Evolutionary conservation across 2,113 vertebrate genomes (phyloP).

Genomic region (Lipotes vexillifer): DNA sequence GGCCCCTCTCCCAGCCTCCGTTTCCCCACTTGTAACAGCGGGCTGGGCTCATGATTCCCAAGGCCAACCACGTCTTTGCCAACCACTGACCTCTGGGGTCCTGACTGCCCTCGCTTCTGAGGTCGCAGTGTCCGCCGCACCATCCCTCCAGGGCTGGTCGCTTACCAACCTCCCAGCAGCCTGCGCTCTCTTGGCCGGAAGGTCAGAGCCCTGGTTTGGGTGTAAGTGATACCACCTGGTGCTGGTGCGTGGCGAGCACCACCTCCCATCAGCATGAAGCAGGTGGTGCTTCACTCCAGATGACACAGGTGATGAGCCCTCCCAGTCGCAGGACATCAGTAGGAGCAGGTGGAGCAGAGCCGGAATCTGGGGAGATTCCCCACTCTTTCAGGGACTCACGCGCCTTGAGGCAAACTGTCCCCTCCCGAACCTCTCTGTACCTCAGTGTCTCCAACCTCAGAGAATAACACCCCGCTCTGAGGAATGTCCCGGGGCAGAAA

Average conservation of each 20-base stretch:
- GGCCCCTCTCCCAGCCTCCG: not conserved
- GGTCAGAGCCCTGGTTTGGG: not conserved
- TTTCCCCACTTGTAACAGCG: not conserved
- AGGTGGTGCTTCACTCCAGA: not conserved
- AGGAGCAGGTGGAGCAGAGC: not conserved
- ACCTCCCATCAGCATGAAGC: not conserved
- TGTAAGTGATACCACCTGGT: too few relatives aligned
- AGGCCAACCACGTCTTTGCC: not conserved
- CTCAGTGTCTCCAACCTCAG: not conserved
- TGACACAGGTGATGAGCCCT: not conserved
- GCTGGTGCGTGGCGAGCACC: accelerated
- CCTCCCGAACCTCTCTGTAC: not conserved
- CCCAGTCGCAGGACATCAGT: not conserved
- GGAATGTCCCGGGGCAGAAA: too few relatives aligned
- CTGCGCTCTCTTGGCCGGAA: not conserved
- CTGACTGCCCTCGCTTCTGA: not conserved
- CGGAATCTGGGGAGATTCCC: not conserved
- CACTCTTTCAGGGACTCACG: not conserved
- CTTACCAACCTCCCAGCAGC: too few relatives aligned
- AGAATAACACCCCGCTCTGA: not conserved
- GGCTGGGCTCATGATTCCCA: not conserved
- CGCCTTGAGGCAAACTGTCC: not conserved
- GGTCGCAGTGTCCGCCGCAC: not conserved
- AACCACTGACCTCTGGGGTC: not conserved
- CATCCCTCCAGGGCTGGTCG: not conserved